Evolutionary conservation across 1,140 invertebrate genomes (phyloP).

Genomic region (Physella acuta): DNA sequence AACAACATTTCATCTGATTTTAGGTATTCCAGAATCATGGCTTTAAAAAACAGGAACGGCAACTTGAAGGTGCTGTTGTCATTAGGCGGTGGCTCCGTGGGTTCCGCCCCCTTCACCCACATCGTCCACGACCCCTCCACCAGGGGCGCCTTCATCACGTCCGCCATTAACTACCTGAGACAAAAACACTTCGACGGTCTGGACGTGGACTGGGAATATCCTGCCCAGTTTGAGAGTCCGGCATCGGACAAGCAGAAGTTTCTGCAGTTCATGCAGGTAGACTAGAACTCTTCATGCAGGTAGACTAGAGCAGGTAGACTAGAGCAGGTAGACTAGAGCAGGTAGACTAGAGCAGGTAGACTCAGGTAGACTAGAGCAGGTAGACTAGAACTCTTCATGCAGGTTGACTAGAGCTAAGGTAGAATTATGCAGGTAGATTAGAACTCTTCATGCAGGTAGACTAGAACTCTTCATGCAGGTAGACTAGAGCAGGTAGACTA

Average conservation of each 20-base stretch:
- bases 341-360: too few species aligned
- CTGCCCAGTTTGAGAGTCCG: background rate
- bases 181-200: constrained; percentile 40
- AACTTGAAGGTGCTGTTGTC: constrained; percentile 87
- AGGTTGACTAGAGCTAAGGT: too few species aligned
- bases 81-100: constrained; percentile 95
- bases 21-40: constrained; percentile 30
- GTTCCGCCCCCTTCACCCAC: constrained; percentile 70
- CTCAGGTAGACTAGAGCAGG: too few species aligned
- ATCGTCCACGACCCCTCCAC: constrained; percentile 35
- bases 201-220: constrained; percentile 11
- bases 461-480: too few species aligned
- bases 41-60: constrained; percentile 62
- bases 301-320: too few species aligned
- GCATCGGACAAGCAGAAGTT: constrained; percentile 4
- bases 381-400: too few species aligned
- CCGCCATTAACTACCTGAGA: constrained; percentile 79
- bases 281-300: too few species aligned
- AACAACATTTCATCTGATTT: too few species aligned
- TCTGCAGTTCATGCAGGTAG: background rate
- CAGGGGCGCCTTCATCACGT: constrained; percentile 35
- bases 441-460: too few species aligned
- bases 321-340: too few species aligned
- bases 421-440: too few species aligned
- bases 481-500: too few species aligned